Evolutionary conservation across 30 jellyfish, hydroid and myxozoan genomes (phyloP), one percentile per base, ranked within the genome.

Genomic region (Hydractinia symbiolongicarpus): DNA sequence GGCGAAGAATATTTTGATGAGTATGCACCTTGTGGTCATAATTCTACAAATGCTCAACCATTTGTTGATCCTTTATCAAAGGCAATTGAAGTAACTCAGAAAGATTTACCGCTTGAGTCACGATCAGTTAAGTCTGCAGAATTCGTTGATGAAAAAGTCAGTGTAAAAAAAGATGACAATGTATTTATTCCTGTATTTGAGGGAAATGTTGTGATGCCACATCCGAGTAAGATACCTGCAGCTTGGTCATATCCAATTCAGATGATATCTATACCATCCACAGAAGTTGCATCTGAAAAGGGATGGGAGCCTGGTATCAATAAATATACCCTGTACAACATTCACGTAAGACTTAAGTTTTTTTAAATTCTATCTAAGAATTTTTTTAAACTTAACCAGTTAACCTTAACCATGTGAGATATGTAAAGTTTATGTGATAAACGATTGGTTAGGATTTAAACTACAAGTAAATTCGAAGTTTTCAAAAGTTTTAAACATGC

Each of bases 281-380:
- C 95, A 4, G 98, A 91, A 53, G 94, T 91, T 82, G 98, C 98
- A 19, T 82, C 61, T 82, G 98, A 91, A 72, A 91, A 86, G 79
- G 95, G 96, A n/a, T 91, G 98, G 98, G 98, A 91, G 57, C 98
- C 98, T n/a, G 98, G 98, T 11, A 93, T 94, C 60, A 91, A 91
- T 54, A 91, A 91, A 72, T 91, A 91, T 71, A 91, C 98, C 7
- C 91, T 91, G 9, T 91, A 91, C 83, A 79, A 83, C 71, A 86
- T 91, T 21, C 96, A 91, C 80, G 98, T 91, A 74, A 91, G 98
- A 81, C 1, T 0, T 62, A n/a, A n/a, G n/a, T n/a, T n/a, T n/a
- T n/a, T n/a, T n/a, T n/a, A 17, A 44, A 10, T 11, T 15, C 49
- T 30, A 15, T 68, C 2, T 16, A 1, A 11, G 17, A 30, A 30